Conservation (phyloP, 2,797 vertebrate genomes). For the Catostomus latipinnis region DNA sequence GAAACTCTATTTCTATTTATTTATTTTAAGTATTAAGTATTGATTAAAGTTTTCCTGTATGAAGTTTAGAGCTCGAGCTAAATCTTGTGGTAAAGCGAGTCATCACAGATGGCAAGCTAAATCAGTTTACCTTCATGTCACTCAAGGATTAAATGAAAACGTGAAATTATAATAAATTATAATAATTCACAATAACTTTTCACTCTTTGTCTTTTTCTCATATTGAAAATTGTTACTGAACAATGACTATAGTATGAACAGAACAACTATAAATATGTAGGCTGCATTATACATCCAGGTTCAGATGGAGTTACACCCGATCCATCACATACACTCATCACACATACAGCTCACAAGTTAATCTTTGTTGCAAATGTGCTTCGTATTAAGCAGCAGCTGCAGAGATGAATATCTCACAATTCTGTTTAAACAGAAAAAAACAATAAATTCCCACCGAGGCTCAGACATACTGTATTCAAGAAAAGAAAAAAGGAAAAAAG, state of each 20-base stretch:
- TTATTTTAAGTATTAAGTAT: background rate
- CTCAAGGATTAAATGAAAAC: background rate
- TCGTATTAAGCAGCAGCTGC: slow-evolving; percentile 16
- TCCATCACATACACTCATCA: slow-evolving; percentile 9
- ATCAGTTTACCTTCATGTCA: background rate
- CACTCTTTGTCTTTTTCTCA: background rate
- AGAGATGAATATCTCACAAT: slow-evolving; percentile 64
- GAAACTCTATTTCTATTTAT: background rate
- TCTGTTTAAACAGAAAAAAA: slow-evolving; percentile 48
- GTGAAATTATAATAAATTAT: background rate
- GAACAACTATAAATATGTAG: background rate
- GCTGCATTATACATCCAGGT: background rate
- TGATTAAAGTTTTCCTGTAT: too few relatives aligned
- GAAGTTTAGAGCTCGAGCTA: too few relatives aligned
- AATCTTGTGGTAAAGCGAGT: background rate
- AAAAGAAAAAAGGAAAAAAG: too few relatives aligned
- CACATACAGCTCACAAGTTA: slow-evolving; percentile 31
- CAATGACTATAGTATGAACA: background rate
- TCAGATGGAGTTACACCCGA: background rate
- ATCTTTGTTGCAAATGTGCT: background rate
- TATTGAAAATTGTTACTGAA: background rate
- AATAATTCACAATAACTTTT: background rate
- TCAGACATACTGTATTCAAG: background rate
- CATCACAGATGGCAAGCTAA: background rate
- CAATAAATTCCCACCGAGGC: background rate